Evolutionary conservation across 1,140 invertebrate species (phyloP), one percentile per base, ranked within the genome.

Genomic region (Listronotus bonariensis): DNA sequence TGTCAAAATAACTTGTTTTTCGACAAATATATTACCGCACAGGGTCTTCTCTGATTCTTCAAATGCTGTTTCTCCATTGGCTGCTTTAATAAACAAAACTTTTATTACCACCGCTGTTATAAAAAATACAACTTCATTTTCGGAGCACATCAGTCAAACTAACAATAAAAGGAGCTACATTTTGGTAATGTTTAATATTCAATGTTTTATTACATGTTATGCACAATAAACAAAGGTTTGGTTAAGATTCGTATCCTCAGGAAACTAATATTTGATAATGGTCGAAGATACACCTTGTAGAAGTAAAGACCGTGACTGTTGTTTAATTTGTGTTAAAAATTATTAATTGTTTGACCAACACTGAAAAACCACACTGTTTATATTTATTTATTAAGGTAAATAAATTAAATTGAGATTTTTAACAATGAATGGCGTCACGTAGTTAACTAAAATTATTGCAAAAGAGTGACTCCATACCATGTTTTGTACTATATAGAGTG

Each of bases 1-100:
- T 46, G 78, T 72, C 1, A 83, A 59, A 6, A 79, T 45, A 41
- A 77, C 79, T 73, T 80, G 76, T 34, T 67, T 55, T 42, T 72
- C 60, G 1, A 64, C 61, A 45, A 69, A 73, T 1, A 74, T 63
- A 43, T 69, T 61, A 32, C 72, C 74, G 59, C 76, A 77, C 14
- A 42, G 31, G 8, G 8, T 7, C 8, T 12, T 12, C 8, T 36
- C 34, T 8, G 34, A 36, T 8, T 36, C 34, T 10, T 36, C 11
- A 8, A 36, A 4, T 4, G 34, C 8, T 36, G 34, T 10, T 36
- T 36, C 8, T 36, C 34, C 34, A 36, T 36, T 10, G 8, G 11
- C 34, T 2, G 8, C 8, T 10, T 12, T 9, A 7, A 9, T 8
- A 8, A 3, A 36, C 34, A 36, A 36, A 36, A 36, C 34, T 36